Base-by-base conservation (phyloP, 2,888 invertebrate species). In the Pardosa pseudoannulata region DNA sequence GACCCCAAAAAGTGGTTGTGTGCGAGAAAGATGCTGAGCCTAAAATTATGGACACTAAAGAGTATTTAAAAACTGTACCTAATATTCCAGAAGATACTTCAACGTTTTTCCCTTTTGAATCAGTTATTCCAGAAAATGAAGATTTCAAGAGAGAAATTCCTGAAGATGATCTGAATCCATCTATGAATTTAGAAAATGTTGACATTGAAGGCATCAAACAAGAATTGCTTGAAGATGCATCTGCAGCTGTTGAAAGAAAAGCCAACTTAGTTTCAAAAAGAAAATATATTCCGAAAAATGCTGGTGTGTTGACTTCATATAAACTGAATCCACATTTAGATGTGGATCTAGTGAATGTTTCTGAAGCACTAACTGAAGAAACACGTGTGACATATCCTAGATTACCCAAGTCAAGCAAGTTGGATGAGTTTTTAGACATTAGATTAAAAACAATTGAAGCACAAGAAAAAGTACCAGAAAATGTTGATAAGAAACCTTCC, bases 331-430 rank as follows among this genome's bases (percentile, higher is more conserved):
- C 79, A n/a, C 29, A 78, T 74, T 39, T 80, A 41, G 39, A 87
- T 87, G 75, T 90, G 86, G 67, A 90, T 88, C 19, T 90, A 89
- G 16, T 89, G 89, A 83, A 89, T 70, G 90, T 91, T 78, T 87
- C 87, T 3, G 91, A 90, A 79, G 88, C 86, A 62, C 73, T 88
- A n/a, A 16, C 41, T 0, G 93, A 95, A 27, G 62, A 62, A 7
- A 95, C 95, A 5, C 93, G 97, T 88, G 93, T 96, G 64, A 93
- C 96, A 89, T 98, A 96, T 92, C 97, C 97, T 0, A 97, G 96
- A 93, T 94, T 98, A 78, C 97, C 95, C 0, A 95, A 95, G 90
- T 96, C 96, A 91, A 94, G 95, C 0, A 95, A 95, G 90, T 92
- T 98, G 29, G 98, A 98, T 91, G 95, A 95, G 90, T 94, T 97